Evolutionary conservation across 2,888 invertebrate species (phyloP).

Genomic region (Leucoptera coffeella): DNA sequence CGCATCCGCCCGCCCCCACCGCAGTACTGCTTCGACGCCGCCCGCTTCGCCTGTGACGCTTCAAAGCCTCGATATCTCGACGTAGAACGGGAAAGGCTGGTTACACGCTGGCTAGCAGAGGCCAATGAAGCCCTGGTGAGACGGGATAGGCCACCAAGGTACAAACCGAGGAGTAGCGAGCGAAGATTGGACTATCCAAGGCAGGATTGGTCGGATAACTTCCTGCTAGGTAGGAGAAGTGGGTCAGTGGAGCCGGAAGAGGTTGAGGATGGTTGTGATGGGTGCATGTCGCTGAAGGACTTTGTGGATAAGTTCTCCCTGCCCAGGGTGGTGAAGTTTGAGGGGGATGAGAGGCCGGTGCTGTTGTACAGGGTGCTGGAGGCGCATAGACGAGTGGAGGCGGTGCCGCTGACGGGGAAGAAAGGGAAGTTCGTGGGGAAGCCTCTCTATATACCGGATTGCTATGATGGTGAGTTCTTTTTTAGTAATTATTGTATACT

Average conservation of each 20-base stretch:
- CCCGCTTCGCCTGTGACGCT: slow-evolving; percentile 45
- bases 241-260: slow-evolving; percentile 34
- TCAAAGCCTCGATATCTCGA: slow-evolving; percentile 43
- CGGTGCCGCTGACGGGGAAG: slow-evolving; percentile 50
- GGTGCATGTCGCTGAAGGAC: slow-evolving; percentile 43
- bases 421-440: slow-evolving; percentile 53
- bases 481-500: slow-evolving; percentile 3
- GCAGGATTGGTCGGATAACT: slow-evolving; percentile 43
- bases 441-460: slow-evolving; percentile 59
- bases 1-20: slow-evolving; percentile 41
- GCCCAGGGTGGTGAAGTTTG: slow-evolving; percentile 54
- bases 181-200: slow-evolving; percentile 37
- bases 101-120: slow-evolving; percentile 45
- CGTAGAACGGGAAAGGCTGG: slow-evolving; percentile 39
- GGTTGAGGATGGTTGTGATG: slow-evolving; percentile 31
- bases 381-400: slow-evolving; percentile 58
- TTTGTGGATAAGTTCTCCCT: slow-evolving; percentile 58
- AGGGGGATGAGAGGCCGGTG: slow-evolving; percentile 52
- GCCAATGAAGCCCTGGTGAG: slow-evolving; percentile 43
- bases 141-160: slow-evolving; percentile 35
- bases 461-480: slow-evolving; percentile 60
- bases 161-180: slow-evolving; percentile 42
- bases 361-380: slow-evolving; percentile 58
- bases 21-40: slow-evolving; percentile 48
- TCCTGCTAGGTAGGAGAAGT: slow-evolving; percentile 28